Conservation (phyloP, 1,140 invertebrate species). For the Batillaria attramentaria region DNA sequence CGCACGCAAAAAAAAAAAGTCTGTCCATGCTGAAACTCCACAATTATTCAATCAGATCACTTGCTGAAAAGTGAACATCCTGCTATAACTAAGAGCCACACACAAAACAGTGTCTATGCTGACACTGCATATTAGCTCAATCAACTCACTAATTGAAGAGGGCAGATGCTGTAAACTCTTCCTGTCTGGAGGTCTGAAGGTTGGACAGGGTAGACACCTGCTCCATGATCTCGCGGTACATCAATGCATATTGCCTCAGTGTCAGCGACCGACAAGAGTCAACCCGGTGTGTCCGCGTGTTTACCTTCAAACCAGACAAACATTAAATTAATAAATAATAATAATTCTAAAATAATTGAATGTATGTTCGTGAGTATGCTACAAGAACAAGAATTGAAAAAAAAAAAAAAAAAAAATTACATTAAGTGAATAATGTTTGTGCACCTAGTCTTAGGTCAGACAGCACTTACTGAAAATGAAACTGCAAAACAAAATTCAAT, state of each 20-base stretch:
- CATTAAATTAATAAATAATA: background rate
- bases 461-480: too few relatives aligned
- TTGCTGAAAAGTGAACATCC: too few relatives aligned
- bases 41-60: too few relatives aligned
- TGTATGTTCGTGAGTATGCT: background rate
- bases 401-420: background rate
- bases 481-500: too few relatives aligned
- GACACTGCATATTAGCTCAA: too few relatives aligned
- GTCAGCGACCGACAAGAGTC: constrained; percentile 76
- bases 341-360: background rate
- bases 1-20: too few relatives aligned
- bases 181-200: constrained; percentile 10
- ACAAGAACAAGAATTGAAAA: background rate
- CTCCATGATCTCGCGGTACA: constrained; percentile 68
- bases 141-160: constrained; percentile 61
- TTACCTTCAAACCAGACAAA: constrained; percentile 50
- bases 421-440: too few relatives aligned
- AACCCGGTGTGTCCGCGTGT: constrained; percentile 61
- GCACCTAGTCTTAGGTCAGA: too few relatives aligned
- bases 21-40: too few relatives aligned
- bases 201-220: constrained; percentile 56
- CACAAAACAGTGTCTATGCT: too few relatives aligned
- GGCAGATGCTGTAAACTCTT: constrained; percentile 56
- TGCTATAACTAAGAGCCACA: too few relatives aligned
- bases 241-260: constrained; percentile 75